These are phyloP conservation scores for Cataglyphis hispanica DNA, from an alignment of 1,140 invertebrate species.

Conservation along the genomic window DNA sequence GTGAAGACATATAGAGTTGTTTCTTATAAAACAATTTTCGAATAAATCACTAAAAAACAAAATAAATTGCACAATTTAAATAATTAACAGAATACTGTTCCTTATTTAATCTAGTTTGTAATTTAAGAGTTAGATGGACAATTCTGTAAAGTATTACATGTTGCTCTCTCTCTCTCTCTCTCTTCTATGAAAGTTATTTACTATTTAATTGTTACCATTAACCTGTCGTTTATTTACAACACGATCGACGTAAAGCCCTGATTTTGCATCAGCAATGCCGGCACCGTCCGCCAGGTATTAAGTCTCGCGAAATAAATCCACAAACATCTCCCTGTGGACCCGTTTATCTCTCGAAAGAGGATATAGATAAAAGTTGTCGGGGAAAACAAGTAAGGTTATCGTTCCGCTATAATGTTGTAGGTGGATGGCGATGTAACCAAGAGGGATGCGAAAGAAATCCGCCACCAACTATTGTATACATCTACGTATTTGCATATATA, in stretches of 20 bases:
- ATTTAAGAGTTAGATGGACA: not conserved
- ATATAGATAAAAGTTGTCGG: slow-evolving; percentile 56
- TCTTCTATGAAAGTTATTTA: not conserved
- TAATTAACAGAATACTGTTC: not conserved
- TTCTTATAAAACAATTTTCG: not conserved
- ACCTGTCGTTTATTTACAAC: not conserved
- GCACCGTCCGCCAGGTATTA: slow-evolving; percentile 19
- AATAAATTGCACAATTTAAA: not conserved
- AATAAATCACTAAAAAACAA: not conserved
- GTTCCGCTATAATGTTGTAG: slow-evolving; percentile 22
- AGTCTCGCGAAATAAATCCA: slow-evolving; percentile 38
- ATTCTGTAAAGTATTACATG: not conserved
- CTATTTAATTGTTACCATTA: not conserved
- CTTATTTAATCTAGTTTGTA: not conserved
- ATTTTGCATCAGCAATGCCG: not conserved
- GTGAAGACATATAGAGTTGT: not conserved
- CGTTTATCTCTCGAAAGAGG: slow-evolving; percentile 22
- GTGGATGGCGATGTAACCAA: slow-evolving; percentile 31
- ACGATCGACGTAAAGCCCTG: not conserved
- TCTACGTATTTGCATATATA: not conserved
- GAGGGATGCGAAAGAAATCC: slow-evolving; percentile 34
- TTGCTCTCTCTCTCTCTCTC: too few species aligned
- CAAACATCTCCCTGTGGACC: slow-evolving; percentile 12
- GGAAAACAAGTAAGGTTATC: slow-evolving; percentile 56
- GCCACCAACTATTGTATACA: slow-evolving; percentile 13